phyloP scores from a whole-genome alignment of 2,113 vertebrate genomes.

The Nycticorax nycticorax region DNA sequence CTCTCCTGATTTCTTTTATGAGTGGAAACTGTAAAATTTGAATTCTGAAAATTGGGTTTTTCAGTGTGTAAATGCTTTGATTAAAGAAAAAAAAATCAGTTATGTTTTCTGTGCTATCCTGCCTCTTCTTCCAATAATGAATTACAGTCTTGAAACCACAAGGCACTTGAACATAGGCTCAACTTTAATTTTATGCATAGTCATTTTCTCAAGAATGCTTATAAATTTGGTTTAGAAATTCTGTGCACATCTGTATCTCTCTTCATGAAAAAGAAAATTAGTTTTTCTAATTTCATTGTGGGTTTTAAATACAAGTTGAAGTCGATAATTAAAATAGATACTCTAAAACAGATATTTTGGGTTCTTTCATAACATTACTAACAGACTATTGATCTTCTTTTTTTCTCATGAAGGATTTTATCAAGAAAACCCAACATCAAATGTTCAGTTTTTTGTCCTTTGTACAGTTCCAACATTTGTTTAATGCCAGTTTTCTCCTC shows the following conservation, averaged over 20 bases:
- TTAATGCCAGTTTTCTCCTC: slow-evolving; percentile 1
- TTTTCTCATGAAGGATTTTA: neutral
- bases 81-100: neutral
- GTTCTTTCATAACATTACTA: neutral
- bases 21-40: neutral
- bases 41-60: neutral
- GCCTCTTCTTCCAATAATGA: neutral
- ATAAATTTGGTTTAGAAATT: neutral
- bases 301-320: neutral
- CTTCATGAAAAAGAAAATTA: neutral
- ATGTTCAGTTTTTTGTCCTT: neutral
- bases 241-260: neutral
- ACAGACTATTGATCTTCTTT: neutral
- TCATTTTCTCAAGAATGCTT: neutral
- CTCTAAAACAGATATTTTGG: neutral
- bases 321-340: neutral
- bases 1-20: neutral
- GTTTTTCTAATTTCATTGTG: neutral
- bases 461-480: neutral
- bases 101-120: neutral
- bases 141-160: neutral
- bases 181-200: neutral
- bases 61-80: neutral
- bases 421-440: neutral
- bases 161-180: neutral